phyloP scores from a whole-genome alignment of 2,113 vertebrate species.

The Toxotes chatareus region DNA sequence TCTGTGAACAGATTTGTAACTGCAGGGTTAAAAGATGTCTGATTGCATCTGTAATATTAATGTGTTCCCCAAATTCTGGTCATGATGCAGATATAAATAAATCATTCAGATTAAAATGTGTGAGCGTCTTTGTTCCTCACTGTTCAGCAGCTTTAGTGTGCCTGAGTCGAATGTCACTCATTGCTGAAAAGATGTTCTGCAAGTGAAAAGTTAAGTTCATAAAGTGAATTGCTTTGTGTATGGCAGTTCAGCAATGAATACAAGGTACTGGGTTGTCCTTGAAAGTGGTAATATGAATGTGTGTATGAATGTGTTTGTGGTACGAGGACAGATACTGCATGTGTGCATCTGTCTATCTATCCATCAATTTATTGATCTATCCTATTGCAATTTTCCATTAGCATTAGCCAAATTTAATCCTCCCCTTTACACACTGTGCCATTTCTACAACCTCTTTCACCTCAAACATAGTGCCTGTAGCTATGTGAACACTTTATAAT shows the following conservation, averaged over 20 bases:
- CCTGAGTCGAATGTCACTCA: not conserved
- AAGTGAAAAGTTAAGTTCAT: constrained; percentile 3
- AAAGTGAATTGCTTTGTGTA: not conserved
- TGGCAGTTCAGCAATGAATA: not conserved
- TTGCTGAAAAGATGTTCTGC: not conserved
- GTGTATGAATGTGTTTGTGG: not conserved
- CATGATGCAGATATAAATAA: constrained; percentile 53
- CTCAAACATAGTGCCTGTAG: not conserved
- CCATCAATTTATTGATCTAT: too few species aligned
- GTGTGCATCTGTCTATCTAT: not conserved
- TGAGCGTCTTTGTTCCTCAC: constrained; percentile 13
- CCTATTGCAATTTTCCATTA: too few species aligned
- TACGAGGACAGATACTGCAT: not conserved
- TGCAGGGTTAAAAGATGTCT: constrained; percentile 20
- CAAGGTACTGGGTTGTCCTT: not conserved
- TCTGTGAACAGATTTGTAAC: constrained; percentile 33
- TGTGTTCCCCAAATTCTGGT: constrained; percentile 33
- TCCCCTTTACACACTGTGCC: not conserved
- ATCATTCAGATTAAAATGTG: constrained; percentile 29
- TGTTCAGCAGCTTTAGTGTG: not conserved
- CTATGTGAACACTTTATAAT: not conserved
- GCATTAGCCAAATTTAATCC: too few species aligned
- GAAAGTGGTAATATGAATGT: not conserved
- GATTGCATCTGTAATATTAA: constrained; percentile 60
- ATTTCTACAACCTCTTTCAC: not conserved